phyloP scores from a whole-genome alignment of 2,113 vertebrate species.

The Chunga burmeisteri region DNA sequence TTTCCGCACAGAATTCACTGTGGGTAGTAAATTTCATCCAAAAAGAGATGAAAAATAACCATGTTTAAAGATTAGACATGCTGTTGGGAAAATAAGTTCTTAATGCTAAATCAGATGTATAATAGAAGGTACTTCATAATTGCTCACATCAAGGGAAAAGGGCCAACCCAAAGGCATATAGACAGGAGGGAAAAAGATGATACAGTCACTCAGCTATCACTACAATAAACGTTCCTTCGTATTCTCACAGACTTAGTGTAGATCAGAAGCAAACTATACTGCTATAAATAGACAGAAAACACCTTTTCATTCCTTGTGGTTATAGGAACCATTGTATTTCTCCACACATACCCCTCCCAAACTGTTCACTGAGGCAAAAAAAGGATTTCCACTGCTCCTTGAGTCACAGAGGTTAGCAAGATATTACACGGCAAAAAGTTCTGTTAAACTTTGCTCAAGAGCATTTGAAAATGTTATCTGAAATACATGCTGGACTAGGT shows the following conservation, averaged over 20 bases:
- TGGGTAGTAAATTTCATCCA: background rate
- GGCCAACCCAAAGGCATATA: background rate
- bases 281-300: background rate
- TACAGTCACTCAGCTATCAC: background rate
- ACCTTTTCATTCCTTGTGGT: background rate
- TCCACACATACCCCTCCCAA: background rate
- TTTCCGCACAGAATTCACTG: background rate
- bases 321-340: background rate
- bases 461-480: background rate
- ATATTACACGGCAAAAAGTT: background rate
- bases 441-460: background rate
- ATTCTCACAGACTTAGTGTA: background rate
- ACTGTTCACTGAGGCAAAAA: background rate
- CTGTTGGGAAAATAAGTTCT: conserved; percentile 20
- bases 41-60: background rate
- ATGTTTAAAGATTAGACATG: conserved; percentile 23
- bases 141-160: background rate
- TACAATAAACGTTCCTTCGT: background rate
- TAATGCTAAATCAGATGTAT: background rate
- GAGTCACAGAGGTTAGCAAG: background rate
- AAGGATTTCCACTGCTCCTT: background rate
- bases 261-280: background rate
- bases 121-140: background rate
- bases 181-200: background rate
- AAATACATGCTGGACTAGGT: background rate